Evolutionary conservation across 2,888 invertebrate species (phyloP).

Genomic region (Xestobium rufovillosum): DNA sequence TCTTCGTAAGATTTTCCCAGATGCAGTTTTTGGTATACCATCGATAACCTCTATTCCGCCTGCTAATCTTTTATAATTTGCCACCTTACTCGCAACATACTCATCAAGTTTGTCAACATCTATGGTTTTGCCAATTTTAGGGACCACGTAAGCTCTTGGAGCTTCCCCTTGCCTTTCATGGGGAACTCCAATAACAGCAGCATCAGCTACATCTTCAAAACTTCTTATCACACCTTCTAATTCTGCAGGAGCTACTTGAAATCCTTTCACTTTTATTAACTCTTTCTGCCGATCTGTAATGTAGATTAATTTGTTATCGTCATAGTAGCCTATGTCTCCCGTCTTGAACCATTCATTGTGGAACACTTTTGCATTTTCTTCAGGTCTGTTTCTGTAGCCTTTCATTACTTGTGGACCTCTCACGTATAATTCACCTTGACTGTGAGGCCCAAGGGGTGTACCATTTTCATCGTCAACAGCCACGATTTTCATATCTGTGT

Average conservation of each 20-base stretch:
- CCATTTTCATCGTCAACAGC: constrained; percentile 37
- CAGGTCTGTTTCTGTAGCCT: constrained; percentile 67
- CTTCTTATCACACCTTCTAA: constrained; percentile 65
- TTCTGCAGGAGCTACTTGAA: constrained; percentile 84
- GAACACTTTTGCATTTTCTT: constrained; percentile 63
- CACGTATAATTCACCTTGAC: constrained; percentile 65
- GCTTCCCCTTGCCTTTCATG: constrained; percentile 63
- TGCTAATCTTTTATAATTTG: constrained; percentile 64
- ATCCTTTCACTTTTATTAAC: constrained; percentile 67
- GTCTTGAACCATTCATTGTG: constrained; percentile 68
- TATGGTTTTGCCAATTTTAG: constrained; percentile 42
- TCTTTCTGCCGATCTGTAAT: constrained; percentile 75
- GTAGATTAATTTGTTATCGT: constrained; percentile 57
- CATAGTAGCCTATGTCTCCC: constrained; percentile 53
- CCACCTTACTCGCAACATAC: constrained; percentile 60
- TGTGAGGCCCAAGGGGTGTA: constrained; percentile 32
- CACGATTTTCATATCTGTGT: constrained; percentile 58
- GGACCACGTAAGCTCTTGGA: constrained; percentile 66
- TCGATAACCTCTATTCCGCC: constrained; percentile 49
- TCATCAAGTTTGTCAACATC: constrained; percentile 51
- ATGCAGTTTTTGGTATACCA: constrained; percentile 50
- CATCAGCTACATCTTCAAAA: constrained; percentile 69
- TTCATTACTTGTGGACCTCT: constrained; percentile 77
- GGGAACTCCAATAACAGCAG: constrained; percentile 73
- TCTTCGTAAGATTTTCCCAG: constrained; percentile 55